Conservation (phyloP, 2,113 vertebrate genomes). For the Chunga burmeisteri region DNA sequence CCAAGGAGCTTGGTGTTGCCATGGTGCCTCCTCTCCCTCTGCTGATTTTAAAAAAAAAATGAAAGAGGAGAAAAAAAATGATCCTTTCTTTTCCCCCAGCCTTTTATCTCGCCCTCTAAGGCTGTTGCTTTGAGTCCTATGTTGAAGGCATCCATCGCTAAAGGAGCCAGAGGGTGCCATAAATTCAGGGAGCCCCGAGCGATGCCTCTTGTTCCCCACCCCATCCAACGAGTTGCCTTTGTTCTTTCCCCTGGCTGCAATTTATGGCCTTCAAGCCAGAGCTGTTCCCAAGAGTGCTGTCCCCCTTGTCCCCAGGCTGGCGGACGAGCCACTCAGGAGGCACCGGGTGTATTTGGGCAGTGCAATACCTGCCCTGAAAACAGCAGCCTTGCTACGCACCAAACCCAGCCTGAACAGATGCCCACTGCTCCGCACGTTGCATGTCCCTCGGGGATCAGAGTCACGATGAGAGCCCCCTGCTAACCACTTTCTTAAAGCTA, state of each 20-base stretch:
- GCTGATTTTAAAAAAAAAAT: background rate
- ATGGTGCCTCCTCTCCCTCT: constrained; percentile 41
- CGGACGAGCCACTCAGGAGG: background rate
- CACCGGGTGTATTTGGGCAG: background rate
- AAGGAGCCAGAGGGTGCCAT: constrained; percentile 50
- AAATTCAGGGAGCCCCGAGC: background rate
- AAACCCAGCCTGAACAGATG: background rate
- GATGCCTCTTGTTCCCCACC: background rate
- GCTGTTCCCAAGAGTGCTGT: background rate
- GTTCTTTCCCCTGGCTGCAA: background rate
- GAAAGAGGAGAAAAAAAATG: constrained; percentile 15
- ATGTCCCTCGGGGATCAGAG: background rate
- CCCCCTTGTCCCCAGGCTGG: background rate
- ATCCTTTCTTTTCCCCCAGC: constrained; percentile 48
- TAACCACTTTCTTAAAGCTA: background rate
- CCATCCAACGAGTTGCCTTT: background rate
- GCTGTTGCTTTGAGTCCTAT: constrained; percentile 9
- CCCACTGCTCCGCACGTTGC: background rate
- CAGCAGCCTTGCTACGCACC: background rate
- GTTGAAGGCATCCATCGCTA: constrained; percentile 20
- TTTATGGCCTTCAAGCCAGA: background rate
- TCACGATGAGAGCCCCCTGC: background rate
- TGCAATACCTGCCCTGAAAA: background rate
- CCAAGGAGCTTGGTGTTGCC: constrained; percentile 42
- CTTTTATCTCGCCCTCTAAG: constrained; percentile 56